Evolutionary conservation across 2,888 invertebrate species (phyloP), one percentile per base, ranked within the genome.

Genomic region (Rhyacophila evoluta): DNA sequence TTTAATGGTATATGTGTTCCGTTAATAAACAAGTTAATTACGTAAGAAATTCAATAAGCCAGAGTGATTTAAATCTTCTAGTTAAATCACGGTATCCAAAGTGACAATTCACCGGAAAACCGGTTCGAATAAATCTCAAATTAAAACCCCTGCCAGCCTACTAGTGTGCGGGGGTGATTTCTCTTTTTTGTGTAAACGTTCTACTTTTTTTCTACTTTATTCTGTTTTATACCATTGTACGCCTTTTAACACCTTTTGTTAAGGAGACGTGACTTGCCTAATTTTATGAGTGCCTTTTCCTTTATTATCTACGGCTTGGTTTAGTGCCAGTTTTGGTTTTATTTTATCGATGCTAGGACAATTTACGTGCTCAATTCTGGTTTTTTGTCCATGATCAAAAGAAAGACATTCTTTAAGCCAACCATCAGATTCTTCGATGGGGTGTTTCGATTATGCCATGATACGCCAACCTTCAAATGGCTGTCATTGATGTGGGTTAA

Each of bases 241-340:
- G 75, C 72, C 77, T 80, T 82, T 82, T 82, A 82, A 82, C 81
- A 82, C 81, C 81, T 82, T 79, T 82, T 82, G 81, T 82, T 80
- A 82, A 79, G 79, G 68, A 74, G 77, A 82, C 81, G 81, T 82
- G 81, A 82, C 81, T 82, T 38, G 80, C 78, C 81, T 82, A 80
- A 81, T 82, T 82, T 82, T 80, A 82, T 69, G 81, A 80, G 77
- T 70, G 81, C 80, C 81, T 77, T 78, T 82, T 76, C 70, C 75
- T 75, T 78, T 79, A 79, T 81, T 79, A 75, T 79, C 77, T 77
- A 73, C 36, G 36, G 75, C 74, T 76, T 67, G 74, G 73, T 78
- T 81, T 81, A 75, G 77, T 74, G 77, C 79, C 81, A 68, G 78
- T 81, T 76, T 78, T 69, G 81, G 79, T 81, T 79, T 74, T 74